Conservation (phyloP, 2,888 invertebrate genomes). For the Drosophila imparisetae region DNA sequence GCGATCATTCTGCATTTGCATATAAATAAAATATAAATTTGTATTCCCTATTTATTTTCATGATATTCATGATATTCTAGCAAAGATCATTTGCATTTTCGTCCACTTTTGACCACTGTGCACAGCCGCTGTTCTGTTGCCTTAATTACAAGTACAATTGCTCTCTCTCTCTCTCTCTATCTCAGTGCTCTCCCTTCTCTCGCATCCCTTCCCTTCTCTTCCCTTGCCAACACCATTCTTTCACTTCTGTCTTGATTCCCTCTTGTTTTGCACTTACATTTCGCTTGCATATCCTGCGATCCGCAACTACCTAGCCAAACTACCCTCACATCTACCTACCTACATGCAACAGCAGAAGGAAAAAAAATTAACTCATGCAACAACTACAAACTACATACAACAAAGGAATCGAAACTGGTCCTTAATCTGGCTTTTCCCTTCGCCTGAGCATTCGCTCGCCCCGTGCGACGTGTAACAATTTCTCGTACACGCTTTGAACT, state of each 20-base stretch:
- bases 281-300: conserved; percentile 57
- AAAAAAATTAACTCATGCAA: conserved; percentile 44
- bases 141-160: neutral
- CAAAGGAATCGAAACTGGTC: conserved; percentile 75
- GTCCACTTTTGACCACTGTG: neutral
- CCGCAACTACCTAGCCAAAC: conserved; percentile 46
- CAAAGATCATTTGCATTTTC: neutral
- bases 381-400: conserved; percentile 35
- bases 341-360: conserved; percentile 7
- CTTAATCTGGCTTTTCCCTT: conserved; percentile 70
- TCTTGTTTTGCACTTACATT: conserved; percentile 51
- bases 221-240: conserved; percentile 8
- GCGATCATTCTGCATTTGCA: neutral
- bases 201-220: conserved; percentile 1
- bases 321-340: conserved; percentile 47
- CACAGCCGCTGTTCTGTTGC: neutral
- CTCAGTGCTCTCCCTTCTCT: conserved; percentile 3
- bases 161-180: neutral
- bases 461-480: conserved; percentile 65
- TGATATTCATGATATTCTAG: neutral
- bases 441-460: conserved; percentile 35
- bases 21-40: too few species aligned
- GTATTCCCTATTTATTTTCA: neutral
- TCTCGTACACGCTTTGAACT: conserved; percentile 54
- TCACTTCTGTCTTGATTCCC: conserved; percentile 47